Evolutionary conservation across 2,113 vertebrate genomes (phyloP).

Genomic region (Acanthisitta chloris): DNA sequence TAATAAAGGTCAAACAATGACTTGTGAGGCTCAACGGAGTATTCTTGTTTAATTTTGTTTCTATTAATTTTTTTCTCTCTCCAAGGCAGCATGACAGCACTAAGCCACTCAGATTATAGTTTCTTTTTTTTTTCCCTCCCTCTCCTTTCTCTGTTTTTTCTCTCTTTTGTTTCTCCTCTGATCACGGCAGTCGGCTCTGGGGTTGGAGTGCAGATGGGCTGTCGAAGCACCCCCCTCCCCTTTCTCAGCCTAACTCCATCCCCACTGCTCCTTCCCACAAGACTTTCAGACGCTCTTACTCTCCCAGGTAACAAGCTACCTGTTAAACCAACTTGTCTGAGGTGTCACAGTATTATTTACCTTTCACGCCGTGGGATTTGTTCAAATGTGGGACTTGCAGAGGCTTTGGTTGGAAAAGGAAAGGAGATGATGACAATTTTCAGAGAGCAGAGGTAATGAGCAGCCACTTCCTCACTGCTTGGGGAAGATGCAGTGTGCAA

Average conservation of each 20-base stretch:
- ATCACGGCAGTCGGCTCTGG: conserved; percentile 92
- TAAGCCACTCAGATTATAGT: conserved; percentile 77
- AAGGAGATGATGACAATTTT: background rate
- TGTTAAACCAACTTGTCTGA: conserved; percentile 73
- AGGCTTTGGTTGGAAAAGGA: background rate
- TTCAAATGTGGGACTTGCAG: background rate
- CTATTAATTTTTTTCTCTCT: conserved; percentile 68
- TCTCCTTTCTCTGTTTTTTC: conserved; percentile 62
- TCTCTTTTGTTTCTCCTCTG: conserved; percentile 71
- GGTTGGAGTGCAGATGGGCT: conserved; percentile 96
- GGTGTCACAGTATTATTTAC: conserved; percentile 84
- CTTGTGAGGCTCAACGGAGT: conserved; percentile 24
- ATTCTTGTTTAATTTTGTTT: conserved; percentile 72
- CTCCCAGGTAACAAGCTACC: conserved; percentile 93
- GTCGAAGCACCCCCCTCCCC: conserved; percentile 91
- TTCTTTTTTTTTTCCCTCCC: conserved; percentile 64
- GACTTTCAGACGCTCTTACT: conserved; percentile 93
- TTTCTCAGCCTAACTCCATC: conserved; percentile 92
- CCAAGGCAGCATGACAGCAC: conserved; percentile 70
- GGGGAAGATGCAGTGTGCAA: background rate
- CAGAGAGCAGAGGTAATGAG: background rate
- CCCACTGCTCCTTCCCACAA: conserved; percentile 92
- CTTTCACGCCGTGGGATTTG: background rate
- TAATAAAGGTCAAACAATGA: background rate
- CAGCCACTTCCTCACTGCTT: background rate